A percentile compares a stretch with the other conserved stretches of the same genome.
Evolutionary conservation across 2,888 invertebrate genomes (phyloP).

Genomic region (Zhuqinia jingwanae): DNA sequence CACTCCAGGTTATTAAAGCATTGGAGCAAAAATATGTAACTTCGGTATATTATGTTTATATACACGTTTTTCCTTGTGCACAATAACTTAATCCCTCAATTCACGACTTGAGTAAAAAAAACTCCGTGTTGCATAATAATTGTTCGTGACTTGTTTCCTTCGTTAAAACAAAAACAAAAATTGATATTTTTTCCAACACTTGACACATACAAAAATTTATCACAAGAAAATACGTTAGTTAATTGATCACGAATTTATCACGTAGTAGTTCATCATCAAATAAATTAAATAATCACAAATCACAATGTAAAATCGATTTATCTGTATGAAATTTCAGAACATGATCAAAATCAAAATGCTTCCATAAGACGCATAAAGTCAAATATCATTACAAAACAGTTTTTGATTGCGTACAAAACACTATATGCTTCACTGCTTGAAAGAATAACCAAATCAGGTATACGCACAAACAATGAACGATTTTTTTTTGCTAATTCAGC

Average conservation of each 20-base stretch:
- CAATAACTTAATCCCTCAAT: slow-evolving; percentile 40
- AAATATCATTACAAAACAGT: no score
- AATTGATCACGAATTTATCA: no score
- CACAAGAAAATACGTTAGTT: neutral
- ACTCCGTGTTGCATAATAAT: slow-evolving; percentile 43
- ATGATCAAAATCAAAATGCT: no score
- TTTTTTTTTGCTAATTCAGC: slow-evolving; percentile 1
- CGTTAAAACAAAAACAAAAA: no score
- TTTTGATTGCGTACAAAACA: no score
- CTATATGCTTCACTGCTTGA: neutral
- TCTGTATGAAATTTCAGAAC: no score
- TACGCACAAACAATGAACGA: slow-evolving; percentile 32
- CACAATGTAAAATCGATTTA: no score
- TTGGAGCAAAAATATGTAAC: neutral
- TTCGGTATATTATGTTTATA: neutral
- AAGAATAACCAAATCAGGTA: slow-evolving; percentile 50
- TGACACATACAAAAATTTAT: neutral
- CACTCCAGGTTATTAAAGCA: slow-evolving; percentile 10
- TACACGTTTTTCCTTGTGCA: neutral
- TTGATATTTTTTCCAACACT: no score
- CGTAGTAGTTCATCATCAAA: no score
- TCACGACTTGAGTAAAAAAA: slow-evolving; percentile 41
- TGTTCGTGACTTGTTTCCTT: slow-evolving; percentile 62
- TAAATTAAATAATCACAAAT: no score
- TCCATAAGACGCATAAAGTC: no score